Evolutionary conservation across 2,888 invertebrate genomes (phyloP).

Genomic region (Agriopis aurantiaria): DNA sequence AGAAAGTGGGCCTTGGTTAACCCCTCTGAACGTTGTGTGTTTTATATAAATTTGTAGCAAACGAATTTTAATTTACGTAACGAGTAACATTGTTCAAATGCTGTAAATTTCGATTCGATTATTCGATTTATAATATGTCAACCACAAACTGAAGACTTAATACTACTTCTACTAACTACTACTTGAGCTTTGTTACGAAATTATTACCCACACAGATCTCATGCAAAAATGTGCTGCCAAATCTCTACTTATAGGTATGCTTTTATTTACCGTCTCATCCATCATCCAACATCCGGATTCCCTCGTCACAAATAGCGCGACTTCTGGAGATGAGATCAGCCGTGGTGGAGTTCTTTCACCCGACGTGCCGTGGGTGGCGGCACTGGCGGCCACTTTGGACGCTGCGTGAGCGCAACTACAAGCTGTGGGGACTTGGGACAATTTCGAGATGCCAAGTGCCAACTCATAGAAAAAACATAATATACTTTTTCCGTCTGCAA

Average conservation of each 20-base stretch:
- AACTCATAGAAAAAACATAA: not conserved
- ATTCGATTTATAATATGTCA: too few relatives aligned
- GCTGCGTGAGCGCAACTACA: conserved; percentile 32
- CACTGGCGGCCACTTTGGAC: conserved; percentile 57
- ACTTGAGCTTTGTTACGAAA: too few relatives aligned
- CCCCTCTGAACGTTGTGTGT: too few relatives aligned
- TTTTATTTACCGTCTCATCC: not conserved
- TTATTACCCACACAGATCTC: too few relatives aligned
- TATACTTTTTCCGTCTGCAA: too few relatives aligned
- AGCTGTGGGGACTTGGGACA: conserved; percentile 43
- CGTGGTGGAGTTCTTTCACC: conserved; percentile 62
- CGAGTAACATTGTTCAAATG: too few relatives aligned
- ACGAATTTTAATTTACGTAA: too few relatives aligned
- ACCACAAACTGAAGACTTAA: too few relatives aligned
- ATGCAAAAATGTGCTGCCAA: not conserved
- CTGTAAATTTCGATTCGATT: too few relatives aligned
- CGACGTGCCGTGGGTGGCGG: conserved; percentile 59
- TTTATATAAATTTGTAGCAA: too few relatives aligned
- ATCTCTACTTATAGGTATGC: not conserved
- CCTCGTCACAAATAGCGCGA: conserved; percentile 50
- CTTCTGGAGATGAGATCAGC: conserved; percentile 54
- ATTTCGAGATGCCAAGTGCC: not conserved
- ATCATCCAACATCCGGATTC: conserved; percentile 13
- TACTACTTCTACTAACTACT: too few relatives aligned
- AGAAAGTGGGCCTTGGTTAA: too few relatives aligned